Conservation (phyloP, 1,140 invertebrate genomes). For the Caerostris darwini region DNA sequence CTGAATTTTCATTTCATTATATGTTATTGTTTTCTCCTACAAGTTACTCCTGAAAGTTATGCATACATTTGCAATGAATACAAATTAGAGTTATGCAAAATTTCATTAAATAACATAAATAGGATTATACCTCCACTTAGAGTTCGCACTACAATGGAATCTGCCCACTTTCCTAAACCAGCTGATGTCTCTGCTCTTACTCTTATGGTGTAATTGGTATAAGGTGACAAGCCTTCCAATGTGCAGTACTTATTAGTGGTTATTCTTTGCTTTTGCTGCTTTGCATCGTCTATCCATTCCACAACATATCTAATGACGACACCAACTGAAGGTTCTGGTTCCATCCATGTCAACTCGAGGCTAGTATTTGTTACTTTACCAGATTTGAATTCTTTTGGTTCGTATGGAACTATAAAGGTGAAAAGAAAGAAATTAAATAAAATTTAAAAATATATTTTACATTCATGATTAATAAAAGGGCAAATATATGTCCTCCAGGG, state of each 20-base stretch:
- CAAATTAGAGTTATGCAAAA: too few species aligned
- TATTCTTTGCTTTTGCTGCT: too few species aligned
- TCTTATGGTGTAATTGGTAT: neutral
- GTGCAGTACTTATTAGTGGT: too few species aligned
- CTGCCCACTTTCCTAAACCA: neutral
- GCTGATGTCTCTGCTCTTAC: neutral
- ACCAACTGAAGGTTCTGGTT: neutral
- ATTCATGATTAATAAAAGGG: neutral
- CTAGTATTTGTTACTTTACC: neutral
- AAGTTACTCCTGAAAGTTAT: too few species aligned
- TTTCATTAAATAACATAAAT: too few species aligned
- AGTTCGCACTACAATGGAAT: neutral
- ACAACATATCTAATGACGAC: neutral
- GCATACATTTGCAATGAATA: too few species aligned
- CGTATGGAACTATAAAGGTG: slow-evolving; percentile 43
- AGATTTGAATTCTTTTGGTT: neutral
- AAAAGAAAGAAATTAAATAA: neutral
- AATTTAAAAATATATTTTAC: neutral
- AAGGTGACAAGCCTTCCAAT: neutral
- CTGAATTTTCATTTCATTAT: too few species aligned
- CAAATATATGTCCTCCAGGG: too few species aligned
- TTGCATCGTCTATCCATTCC: neutral
- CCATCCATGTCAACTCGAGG: slow-evolving; percentile 29
- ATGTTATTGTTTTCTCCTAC: too few species aligned
- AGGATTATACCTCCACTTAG: neutral